phyloP scores from a whole-genome alignment of 2,888 invertebrate genomes.

The Tetragonula carbonaria region DNA sequence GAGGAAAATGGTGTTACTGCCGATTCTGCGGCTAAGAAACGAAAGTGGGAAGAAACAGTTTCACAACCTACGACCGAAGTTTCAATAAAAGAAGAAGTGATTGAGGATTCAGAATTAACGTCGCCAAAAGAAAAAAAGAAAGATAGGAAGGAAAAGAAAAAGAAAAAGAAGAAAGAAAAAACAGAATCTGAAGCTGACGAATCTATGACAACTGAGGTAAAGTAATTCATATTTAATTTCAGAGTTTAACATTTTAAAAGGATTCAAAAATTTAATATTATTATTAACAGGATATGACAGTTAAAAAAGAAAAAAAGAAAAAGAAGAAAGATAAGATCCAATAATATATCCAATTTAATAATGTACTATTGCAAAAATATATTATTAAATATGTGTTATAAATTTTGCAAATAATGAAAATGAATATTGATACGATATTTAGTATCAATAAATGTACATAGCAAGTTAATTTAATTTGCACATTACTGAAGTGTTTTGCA shows the following conservation, averaged over 20 bases:
- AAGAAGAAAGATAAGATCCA: constrained; percentile 67
- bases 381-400: background rate
- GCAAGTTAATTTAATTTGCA: constrained; percentile 30
- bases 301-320: constrained; percentile 90
- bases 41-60: constrained; percentile 77
- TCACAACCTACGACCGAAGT: constrained; percentile 87
- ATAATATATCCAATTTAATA: constrained; percentile 6
- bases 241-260: constrained; percentile 9
- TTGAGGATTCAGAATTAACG: constrained; percentile 75
- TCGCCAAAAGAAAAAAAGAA: constrained; percentile 81
- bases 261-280: constrained; percentile 26
- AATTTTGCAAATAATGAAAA: constrained; percentile 22
- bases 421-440: constrained; percentile 40
- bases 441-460: constrained; percentile 55
- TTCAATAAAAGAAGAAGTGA: constrained; percentile 86
- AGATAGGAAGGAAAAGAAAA: constrained; percentile 82
- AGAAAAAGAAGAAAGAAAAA: constrained; percentile 80
- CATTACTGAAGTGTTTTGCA: constrained; percentile 20
- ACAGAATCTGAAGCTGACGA: constrained; percentile 78
- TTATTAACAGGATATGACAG: constrained; percentile 75
- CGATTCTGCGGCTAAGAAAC: constrained; percentile 68
- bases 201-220: constrained; percentile 79
- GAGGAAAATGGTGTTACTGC: constrained; percentile 75
- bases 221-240: background rate
- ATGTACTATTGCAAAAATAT: constrained; percentile 13